Evolutionary conservation across 2,888 invertebrate species (phyloP), one percentile per base, ranked within the genome.

Genomic region (Cerastis rubricosa): DNA sequence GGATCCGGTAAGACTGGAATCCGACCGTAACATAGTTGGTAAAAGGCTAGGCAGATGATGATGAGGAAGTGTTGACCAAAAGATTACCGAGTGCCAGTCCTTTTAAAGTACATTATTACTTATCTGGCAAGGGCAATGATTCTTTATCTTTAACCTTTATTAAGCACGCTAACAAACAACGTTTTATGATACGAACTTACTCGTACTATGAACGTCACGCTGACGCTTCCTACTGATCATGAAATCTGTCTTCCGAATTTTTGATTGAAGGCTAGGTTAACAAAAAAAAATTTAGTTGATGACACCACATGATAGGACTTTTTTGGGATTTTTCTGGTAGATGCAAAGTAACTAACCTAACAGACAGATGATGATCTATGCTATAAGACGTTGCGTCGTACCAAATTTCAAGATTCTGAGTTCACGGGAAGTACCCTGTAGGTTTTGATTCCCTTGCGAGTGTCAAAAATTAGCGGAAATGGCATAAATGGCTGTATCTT

Each of bases 201-300:
- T n/a, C 54, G 22, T 54, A 54, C 54, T 51, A 49, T 49, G 29
- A 77, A 29, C 47, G 29, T 57, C 54, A 57, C 49, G 43, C 51
- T 19, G 8, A 29, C 1, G 71, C 9, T 17, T 43, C 70, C 22
- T 17, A 43, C 19, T 25, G 22, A 40, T 47, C 25, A 59, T 43
- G 43, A 43, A 51, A 8, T 59, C 22, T 12, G 11, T 43, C 19
- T 22, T 35, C 14, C 22, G 4, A 22, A 63, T 17, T 63, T 51
- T 40, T 68, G 78, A 76, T 59, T 74, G 72, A 78, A 35, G 12
- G 40, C 8, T 64, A 17, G 7, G 49, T 29, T 74, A 78, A 73
- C 70, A 40, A 57, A 12, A 9, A n/a, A 45, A 59, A 12, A 14
- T 40, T 11, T 35, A 14, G 6, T 29, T 63, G 66, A n/a, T 35